phyloP scores from a whole-genome alignment of 2,113 vertebrate species.

The Dicrurus megarhynchus region DNA sequence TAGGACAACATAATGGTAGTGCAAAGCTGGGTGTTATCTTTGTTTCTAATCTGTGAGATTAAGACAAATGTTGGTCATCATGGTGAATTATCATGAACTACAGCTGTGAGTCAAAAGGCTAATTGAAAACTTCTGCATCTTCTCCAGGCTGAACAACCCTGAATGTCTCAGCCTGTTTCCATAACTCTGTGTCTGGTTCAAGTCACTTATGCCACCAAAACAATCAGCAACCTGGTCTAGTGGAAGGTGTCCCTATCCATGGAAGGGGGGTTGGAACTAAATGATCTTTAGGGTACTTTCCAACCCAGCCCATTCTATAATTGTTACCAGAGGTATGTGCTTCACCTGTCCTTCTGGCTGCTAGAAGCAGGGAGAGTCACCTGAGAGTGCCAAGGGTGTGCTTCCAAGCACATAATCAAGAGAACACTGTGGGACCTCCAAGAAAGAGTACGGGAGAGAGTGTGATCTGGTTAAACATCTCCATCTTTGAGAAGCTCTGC shows the following conservation, averaged over 20 bases:
- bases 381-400: background rate
- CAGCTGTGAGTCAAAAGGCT: background rate
- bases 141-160: background rate
- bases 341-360: background rate
- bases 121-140: background rate
- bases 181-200: background rate
- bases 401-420: background rate
- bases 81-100: background rate
- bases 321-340: rapidly evolving
- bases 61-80: background rate
- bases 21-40: background rate
- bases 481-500: background rate
- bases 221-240: background rate
- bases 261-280: background rate
- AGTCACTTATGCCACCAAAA: background rate
- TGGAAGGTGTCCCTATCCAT: background rate
- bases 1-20: background rate
- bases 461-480: background rate
- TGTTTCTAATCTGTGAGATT: background rate
- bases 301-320: background rate
- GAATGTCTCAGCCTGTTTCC: background rate
- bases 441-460: background rate
- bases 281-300: background rate
- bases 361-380: background rate
- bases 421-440: background rate